Evolutionary conservation across 2,888 invertebrate species (phyloP).

Genomic region (Pollenia griseotomentosa): DNA sequence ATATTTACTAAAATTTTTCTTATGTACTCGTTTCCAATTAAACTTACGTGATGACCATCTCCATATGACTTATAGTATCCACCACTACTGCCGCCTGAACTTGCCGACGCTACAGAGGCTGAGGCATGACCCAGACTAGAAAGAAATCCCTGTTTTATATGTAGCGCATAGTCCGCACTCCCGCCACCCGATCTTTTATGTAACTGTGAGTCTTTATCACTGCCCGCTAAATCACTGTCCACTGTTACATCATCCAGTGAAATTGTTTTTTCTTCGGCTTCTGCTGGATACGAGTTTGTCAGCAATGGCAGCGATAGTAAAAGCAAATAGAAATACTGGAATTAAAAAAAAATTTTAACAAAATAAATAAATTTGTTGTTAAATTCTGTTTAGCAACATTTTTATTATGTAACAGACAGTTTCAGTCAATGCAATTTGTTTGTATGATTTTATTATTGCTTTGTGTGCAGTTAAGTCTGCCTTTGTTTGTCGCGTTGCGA

Average conservation of each 20-base stretch:
- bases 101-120: constrained; percentile 83
- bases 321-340: constrained; percentile 77
- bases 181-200: constrained; percentile 82
- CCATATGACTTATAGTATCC: constrained; percentile 78
- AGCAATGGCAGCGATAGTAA: constrained; percentile 79
- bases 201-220: constrained; percentile 80
- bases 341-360: constrained; percentile 23
- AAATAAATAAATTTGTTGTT: constrained; percentile 5
- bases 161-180: constrained; percentile 82
- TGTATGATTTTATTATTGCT: not conserved
- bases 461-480: not conserved
- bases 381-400: constrained; percentile 32
- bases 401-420: constrained; percentile 45
- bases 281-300: constrained; percentile 78
- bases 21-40: not conserved
- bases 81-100: constrained; percentile 82
- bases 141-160: constrained; percentile 82
- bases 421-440: constrained; percentile 36
- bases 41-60: constrained; percentile 78
- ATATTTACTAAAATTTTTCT: not conserved
- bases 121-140: constrained; percentile 83
- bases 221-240: constrained; percentile 81
- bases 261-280: constrained; percentile 76
- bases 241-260: constrained; percentile 79
- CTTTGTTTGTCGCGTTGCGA: constrained; percentile 37